Evolutionary conservation across 1,140 invertebrate species (phyloP).

Genomic region (Euwallacea fornicatus): DNA sequence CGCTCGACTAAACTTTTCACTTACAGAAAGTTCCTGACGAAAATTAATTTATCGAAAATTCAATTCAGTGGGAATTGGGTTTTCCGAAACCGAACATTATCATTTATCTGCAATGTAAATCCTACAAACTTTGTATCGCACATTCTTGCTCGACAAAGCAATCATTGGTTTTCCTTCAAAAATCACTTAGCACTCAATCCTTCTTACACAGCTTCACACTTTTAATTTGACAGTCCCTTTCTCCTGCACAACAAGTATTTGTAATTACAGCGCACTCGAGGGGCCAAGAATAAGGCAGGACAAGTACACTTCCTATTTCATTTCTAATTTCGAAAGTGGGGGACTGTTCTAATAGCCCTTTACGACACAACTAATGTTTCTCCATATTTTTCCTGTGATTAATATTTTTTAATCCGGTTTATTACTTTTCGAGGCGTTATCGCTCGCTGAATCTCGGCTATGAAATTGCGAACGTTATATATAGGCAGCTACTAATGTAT

Average conservation of each 20-base stretch:
- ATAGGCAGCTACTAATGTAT: slow-evolving; percentile 31
- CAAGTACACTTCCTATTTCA: slow-evolving; percentile 1
- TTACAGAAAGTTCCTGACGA: slow-evolving; percentile 18
- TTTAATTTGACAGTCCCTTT: neutral
- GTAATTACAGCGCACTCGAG: too few species aligned
- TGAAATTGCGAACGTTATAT: slow-evolving; percentile 28
- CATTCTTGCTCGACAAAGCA: too few species aligned
- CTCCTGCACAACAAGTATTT: too few species aligned
- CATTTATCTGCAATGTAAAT: slow-evolving; percentile 14
- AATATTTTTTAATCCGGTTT: slow-evolving; percentile 28
- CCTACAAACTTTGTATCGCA: neutral
- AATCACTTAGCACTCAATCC: neutral
- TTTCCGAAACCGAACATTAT: slow-evolving; percentile 13
- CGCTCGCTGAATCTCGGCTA: slow-evolving; percentile 7
- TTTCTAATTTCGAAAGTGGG: slow-evolving; percentile 15
- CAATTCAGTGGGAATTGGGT: slow-evolving; percentile 9
- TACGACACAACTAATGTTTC: slow-evolving; percentile 16
- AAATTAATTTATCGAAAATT: slow-evolving; percentile 21
- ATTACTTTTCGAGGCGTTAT: slow-evolving; percentile 26
- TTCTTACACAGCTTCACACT: neutral
- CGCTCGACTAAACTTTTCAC: slow-evolving; percentile 25
- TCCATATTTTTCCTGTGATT: slow-evolving; percentile 20
- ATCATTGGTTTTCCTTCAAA: too few species aligned
- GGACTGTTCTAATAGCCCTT: slow-evolving; percentile 4
- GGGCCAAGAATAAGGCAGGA: neutral